Percentiles rank a stretch among this genome's conserved stretches.
phyloP scores from a whole-genome alignment of 2,797 vertebrate species.

The Sebastes minor region DNA sequence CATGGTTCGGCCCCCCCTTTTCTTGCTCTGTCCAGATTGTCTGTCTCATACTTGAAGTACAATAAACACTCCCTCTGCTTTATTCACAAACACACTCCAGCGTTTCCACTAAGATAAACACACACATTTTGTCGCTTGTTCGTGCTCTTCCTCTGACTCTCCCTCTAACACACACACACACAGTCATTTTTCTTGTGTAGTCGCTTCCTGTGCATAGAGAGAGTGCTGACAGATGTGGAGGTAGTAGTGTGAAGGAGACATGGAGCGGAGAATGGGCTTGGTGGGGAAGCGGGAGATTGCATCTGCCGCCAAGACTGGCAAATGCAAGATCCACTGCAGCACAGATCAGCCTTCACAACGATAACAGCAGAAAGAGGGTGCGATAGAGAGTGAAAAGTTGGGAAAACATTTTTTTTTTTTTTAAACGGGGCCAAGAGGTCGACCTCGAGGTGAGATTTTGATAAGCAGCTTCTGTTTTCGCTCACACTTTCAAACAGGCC shows the following conservation, averaged over 20 bases:
- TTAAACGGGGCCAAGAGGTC: slow-evolving; percentile 11
- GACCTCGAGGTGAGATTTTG: slow-evolving; percentile 42
- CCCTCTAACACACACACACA: slow-evolving; percentile 3
- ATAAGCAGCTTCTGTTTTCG: slow-evolving; percentile 62
- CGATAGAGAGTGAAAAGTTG: background rate
- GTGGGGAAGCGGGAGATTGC: background rate
- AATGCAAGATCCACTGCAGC: background rate
- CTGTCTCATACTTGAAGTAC: slow-evolving; percentile 53
- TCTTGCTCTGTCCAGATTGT: slow-evolving; percentile 44
- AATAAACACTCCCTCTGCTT: slow-evolving; percentile 57
- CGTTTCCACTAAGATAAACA: slow-evolving; percentile 45
- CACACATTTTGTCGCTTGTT: slow-evolving; percentile 46
- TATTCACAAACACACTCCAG: slow-evolving; percentile 51
- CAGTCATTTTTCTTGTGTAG: slow-evolving; percentile 31
- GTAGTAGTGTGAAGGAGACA: slow-evolving; percentile 53
- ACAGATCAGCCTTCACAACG: slow-evolving; percentile 23
- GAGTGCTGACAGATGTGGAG: slow-evolving; percentile 74
- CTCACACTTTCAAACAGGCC: slow-evolving; percentile 42
- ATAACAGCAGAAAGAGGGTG: slow-evolving; percentile 22
- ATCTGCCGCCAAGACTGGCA: slow-evolving; percentile 1
- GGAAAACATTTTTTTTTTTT: background rate
- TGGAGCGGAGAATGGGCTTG: slow-evolving; percentile 4
- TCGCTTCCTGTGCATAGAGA: slow-evolving; percentile 65
- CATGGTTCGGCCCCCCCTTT: slow-evolving; percentile 27
- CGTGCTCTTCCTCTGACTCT: slow-evolving; percentile 22